Evolutionary conservation across 1,140 invertebrate species (phyloP), one percentile per base, ranked within the genome.

Genomic region (Aleiodes sp.): DNA sequence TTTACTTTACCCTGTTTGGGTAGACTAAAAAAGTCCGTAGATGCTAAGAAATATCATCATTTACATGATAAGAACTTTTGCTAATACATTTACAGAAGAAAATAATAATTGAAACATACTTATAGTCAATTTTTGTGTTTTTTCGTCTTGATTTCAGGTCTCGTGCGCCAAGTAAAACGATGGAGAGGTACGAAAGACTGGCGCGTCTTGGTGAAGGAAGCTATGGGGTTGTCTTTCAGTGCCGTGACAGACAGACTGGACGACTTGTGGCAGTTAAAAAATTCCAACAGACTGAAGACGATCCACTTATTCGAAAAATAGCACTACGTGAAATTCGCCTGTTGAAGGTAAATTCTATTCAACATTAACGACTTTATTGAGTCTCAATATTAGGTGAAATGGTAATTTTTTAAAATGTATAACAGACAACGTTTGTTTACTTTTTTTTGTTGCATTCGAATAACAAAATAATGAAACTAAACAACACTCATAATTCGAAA

Each of bases 211-310:
- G 98, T 68, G 98, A 99, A 88, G 98, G 98, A 64, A 98, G 96
- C 41, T 99, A 99, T 85, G 98, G 98, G 7, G 92, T 99, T 66
- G 98, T 99, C 56, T 99, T 98, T 89, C 99, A 99, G 85, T 99
- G 98, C 86, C 92, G 96, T 46, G 98, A 99, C 86, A 89, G 95
- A 74, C 97, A 99, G 76, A 99, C 94, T 1, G 96, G 96, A 4
- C 93, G 97, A 77, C 88, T 99, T 43, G 98, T 99, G 10, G 98
- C 98, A 9, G 98, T 99, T 19, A 99, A 99, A 87, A 98, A 99
- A 83, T 99, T 99, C 84, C 94, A 98, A 8, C 98, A 99, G 85
- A 98, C 97, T 10, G 98, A 99, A 86, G 98, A 99, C 77, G 98
- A 99, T 87, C 97, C 98, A 0, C 90, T 98, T 0, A 99, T 99